Percentiles rank a stretch among this genome's conserved stretches.
Conservation (phyloP, 2,888 invertebrate genomes). For the Rosalia funebris region DNA sequence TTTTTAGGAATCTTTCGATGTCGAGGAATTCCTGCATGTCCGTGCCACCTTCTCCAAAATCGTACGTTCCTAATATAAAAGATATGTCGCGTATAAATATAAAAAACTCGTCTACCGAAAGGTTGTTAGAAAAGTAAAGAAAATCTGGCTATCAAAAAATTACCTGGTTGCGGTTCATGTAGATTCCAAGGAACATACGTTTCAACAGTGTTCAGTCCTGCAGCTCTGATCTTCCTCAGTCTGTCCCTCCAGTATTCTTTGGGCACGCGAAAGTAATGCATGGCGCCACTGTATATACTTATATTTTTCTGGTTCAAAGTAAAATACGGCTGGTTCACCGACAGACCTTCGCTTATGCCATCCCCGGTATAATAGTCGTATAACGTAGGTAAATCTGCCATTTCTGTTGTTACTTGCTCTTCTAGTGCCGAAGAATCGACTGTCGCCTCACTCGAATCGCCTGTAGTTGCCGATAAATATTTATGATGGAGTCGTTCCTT, state of each 20-base stretch:
- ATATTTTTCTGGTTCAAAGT: constrained; percentile 61
- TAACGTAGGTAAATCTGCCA: constrained; percentile 50
- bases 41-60: constrained; percentile 74
- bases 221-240: constrained; percentile 77
- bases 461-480: not conserved
- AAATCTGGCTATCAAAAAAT: too few relatives aligned
- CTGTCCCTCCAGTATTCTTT: constrained; percentile 82
- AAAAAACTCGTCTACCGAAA: too few relatives aligned
- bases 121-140: too few relatives aligned
- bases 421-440: not conserved
- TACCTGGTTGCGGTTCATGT: constrained; percentile 79
- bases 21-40: constrained; percentile 65
- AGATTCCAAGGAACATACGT: constrained; percentile 89
- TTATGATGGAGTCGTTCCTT: not conserved
- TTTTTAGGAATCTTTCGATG: constrained; percentile 73
- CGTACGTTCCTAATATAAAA: constrained; percentile 68
- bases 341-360: constrained; percentile 52
- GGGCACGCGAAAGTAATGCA: constrained; percentile 88
- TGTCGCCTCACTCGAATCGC: not conserved
- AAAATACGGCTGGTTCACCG: constrained; percentile 52
- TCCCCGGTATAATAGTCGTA: constrained; percentile 63
- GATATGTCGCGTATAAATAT: too few relatives aligned
- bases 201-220: constrained; percentile 87
- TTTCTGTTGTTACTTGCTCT: not conserved
- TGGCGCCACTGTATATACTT: constrained; percentile 66